Conservation (phyloP, 2,797 vertebrate species). For the Manis crassicaudata region DNA sequence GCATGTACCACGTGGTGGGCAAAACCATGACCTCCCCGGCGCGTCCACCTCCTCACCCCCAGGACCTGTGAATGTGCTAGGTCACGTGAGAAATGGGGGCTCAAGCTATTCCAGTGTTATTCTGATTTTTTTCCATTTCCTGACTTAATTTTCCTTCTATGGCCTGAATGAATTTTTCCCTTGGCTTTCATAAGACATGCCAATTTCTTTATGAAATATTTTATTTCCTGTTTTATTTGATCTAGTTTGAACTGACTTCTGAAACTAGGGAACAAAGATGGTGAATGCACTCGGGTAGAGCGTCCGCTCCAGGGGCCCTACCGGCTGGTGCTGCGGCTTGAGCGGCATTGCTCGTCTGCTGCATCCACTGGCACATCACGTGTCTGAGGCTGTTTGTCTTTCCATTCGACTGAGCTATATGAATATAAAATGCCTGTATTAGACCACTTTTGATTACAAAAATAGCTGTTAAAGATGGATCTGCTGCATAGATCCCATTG, state of each 20-base stretch:
- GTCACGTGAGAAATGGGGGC: rapidly evolving
- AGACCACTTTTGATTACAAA: neutral
- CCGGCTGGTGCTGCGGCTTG: rapidly evolving
- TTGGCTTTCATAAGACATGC: neutral
- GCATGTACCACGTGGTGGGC: rapidly evolving
- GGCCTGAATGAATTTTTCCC: neutral
- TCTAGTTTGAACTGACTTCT: neutral
- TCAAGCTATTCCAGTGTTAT: too few species aligned
- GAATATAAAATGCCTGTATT: neutral
- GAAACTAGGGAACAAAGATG: neutral
- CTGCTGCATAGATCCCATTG: neutral
- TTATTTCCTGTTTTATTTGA: neutral
- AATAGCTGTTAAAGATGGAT: neutral
- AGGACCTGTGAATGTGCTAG: rapidly evolving
- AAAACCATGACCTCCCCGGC: neutral
- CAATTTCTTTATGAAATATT: neutral
- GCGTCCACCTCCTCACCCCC: rapidly evolving
- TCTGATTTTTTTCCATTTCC: neutral
- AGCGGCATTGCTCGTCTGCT: neutral
- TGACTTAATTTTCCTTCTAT: neutral
- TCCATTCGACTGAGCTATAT: rapidly evolving
- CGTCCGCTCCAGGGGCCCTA: rapidly evolving
- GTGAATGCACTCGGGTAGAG: rapidly evolving
- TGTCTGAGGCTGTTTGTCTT: neutral
- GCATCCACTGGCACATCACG: rapidly evolving